Base-by-base conservation (phyloP, 2,888 invertebrate genomes). In the Orgyia antiqua region DNA sequence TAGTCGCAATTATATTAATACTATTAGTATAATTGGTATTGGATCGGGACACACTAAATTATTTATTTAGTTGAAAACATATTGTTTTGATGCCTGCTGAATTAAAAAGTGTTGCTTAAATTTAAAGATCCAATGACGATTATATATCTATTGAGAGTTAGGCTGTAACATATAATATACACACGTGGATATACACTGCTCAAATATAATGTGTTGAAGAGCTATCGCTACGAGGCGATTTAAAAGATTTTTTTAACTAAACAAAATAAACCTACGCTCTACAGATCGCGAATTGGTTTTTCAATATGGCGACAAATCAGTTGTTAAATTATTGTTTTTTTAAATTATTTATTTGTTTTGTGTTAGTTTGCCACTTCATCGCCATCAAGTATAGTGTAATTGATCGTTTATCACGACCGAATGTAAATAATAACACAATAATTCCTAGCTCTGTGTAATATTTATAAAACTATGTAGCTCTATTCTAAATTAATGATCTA, bases 151-250 rank as follows among this genome's bases (percentile, higher is more conserved):
- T 15, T 15, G 6, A 15, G n/a, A n/a, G n/a, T n/a, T n/a, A n/a
- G n/a, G n/a, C n/a, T n/a, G n/a, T n/a, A n/a, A n/a, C n/a, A n/a
- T n/a, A n/a, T n/a, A n/a, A n/a, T n/a, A n/a, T n/a, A n/a, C n/a
- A n/a, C n/a, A n/a, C n/a, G n/a, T n/a, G n/a, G n/a, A n/a, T n/a
- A n/a, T n/a, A n/a, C n/a, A 12, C 17, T 4, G 13, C 12, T 10
- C 19, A 11, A 21, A 9, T 8, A 15, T 11, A 31, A 27, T 19
- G 38, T 13, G 62, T 63, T 36, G 63, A 59, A 63, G 65, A 66
- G 68, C 64, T 51, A 46, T 38, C 61, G 62, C 54, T 39, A 39
- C 52, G 52, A 20, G 18, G 21, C 23, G n/a, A 25, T 13, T 5
- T n/a, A n/a, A 1, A 15, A 3, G 11, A 12, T 21, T n/a, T n/a